A percentile compares a stretch with the other conserved stretches of the same genome.
Conservation (phyloP, 2,888 invertebrate genomes). For the Agonopterix subpropinquella region DNA sequence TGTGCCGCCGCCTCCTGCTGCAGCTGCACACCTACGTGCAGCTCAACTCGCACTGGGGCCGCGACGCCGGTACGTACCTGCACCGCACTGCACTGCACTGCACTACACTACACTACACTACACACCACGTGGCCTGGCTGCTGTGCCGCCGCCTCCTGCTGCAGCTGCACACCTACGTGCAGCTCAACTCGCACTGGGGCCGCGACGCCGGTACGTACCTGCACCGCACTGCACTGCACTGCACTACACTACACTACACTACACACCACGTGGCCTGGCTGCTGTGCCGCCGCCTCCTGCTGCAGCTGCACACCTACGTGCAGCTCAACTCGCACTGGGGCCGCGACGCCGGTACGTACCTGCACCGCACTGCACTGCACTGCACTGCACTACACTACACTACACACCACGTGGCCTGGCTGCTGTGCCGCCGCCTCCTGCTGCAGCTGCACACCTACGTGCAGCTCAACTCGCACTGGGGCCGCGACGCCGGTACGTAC, state of each 20-base stretch:
- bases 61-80: slow-evolving; percentile 24
- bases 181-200: slow-evolving; percentile 82
- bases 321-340: slow-evolving; percentile 84
- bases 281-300: slow-evolving; percentile 88
- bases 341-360: slow-evolving; percentile 27
- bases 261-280: slow-evolving; percentile 95
- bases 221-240: neutral
- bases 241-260: neutral
- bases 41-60: slow-evolving; percentile 81
- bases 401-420: slow-evolving; percentile 91
- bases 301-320: slow-evolving; percentile 96
- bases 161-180: slow-evolving; percentile 95
- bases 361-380: neutral
- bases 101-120: neutral
- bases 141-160: slow-evolving; percentile 90
- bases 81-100: neutral
- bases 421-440: slow-evolving; percentile 90
- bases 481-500: slow-evolving; percentile 27
- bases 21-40: slow-evolving; percentile 97
- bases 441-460: slow-evolving; percentile 96
- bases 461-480: slow-evolving; percentile 84
- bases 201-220: slow-evolving; percentile 25
- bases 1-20: slow-evolving; percentile 89
- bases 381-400: neutral
- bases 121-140: slow-evolving; percentile 95